Evolutionary conservation across 2,888 invertebrate genomes (phyloP).

Genomic region (Sarcophaga caerulescens): DNA sequence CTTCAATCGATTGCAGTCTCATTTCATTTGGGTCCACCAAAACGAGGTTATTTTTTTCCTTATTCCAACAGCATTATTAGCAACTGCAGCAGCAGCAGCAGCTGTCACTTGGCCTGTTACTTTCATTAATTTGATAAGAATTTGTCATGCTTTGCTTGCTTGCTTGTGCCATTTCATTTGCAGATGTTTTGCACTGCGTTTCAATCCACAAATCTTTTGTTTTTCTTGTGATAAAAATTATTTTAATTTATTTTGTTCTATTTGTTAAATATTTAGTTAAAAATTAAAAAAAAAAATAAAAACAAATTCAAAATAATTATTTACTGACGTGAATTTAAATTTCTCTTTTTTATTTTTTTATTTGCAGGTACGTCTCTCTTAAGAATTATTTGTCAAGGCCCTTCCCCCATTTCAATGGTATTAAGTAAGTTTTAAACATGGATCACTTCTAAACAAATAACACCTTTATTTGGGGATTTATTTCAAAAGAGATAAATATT

Average conservation of each 20-base stretch:
- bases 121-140: slow-evolving; percentile 60
- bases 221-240: background rate
- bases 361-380: slow-evolving; percentile 22
- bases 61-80: background rate
- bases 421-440: background rate
- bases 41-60: slow-evolving; percentile 52
- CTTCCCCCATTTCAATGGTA: background rate
- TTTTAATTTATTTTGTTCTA: background rate
- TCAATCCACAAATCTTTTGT: background rate
- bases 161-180: background rate
- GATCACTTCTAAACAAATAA: no score
- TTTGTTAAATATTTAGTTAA: background rate
- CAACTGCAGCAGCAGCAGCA: background rate
- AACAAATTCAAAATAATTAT: background rate
- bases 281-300: background rate
- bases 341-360: slow-evolving; percentile 14
- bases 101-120: slow-evolving; percentile 30
- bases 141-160: slow-evolving; percentile 38
- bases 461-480: no score
- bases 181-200: background rate
- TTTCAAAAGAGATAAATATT: no score
- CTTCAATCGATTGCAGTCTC: slow-evolving; percentile 36
- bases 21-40: slow-evolving; percentile 17
- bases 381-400: background rate
- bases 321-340: background rate